A percentile compares a stretch with the other conserved stretches of the same genome.
Conservation (phyloP, 1,140 invertebrate genomes). For the Zaprionus kolodkinae region DNA sequence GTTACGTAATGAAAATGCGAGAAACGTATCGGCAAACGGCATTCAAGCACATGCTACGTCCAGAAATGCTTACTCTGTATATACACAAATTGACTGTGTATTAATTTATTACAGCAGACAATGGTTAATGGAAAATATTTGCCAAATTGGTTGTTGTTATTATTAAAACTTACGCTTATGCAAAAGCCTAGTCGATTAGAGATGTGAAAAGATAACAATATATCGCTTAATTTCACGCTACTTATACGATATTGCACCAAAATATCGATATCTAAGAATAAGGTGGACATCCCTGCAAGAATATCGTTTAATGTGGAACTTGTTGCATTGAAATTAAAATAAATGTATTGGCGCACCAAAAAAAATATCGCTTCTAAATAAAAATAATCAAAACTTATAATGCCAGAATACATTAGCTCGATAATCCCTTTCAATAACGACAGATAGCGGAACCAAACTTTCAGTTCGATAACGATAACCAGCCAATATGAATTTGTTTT, state of each 20-base stretch:
- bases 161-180: slow-evolving; percentile 49
- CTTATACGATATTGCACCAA: neutral
- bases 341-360: too few relatives aligned
- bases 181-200: slow-evolving; percentile 39
- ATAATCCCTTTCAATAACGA: neutral
- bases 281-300: neutral
- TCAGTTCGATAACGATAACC: slow-evolving; percentile 29
- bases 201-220: slow-evolving; percentile 1
- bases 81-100: slow-evolving; percentile 1
- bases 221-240: neutral
- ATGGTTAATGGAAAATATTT: slow-evolving; percentile 1
- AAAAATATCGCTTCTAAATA: neutral
- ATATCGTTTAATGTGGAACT: neutral
- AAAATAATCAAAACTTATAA: neutral
- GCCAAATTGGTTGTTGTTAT: slow-evolving; percentile 39
- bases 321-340: neutral
- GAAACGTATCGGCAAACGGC: neutral
- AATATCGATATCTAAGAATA: slow-evolving; percentile 1
- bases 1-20: slow-evolving; percentile 47
- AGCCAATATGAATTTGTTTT: slow-evolving; percentile 48
- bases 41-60: neutral
- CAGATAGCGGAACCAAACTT: neutral
- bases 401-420: too few relatives aligned
- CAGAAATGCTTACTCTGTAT: slow-evolving; percentile 31
- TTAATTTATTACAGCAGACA: slow-evolving; percentile 3